Conservation (phyloP, 53 echinoderm and acorn worm genomes). For the Hippasteria phrygiana region DNA sequence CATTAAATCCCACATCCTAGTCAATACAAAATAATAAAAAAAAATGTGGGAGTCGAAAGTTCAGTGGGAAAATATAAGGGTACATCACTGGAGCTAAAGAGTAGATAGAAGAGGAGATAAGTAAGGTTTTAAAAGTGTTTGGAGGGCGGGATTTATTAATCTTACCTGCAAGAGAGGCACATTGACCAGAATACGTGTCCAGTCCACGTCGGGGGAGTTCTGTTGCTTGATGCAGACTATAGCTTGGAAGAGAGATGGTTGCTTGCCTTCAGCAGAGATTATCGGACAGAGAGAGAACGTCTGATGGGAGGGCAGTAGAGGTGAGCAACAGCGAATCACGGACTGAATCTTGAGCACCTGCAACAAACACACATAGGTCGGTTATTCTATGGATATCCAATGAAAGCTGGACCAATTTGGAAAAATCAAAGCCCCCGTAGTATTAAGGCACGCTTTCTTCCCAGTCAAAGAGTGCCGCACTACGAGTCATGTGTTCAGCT, state of each 20-base stretch:
- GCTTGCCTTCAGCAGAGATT: background rate
- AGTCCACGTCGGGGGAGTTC: background rate
- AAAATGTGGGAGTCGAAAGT: no score
- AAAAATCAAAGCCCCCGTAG: no score
- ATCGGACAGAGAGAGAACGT: conserved; percentile 7
- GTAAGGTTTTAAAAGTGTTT: no score
- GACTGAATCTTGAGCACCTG: conserved; percentile 4
- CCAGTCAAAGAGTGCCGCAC: no score
- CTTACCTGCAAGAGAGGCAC: background rate
- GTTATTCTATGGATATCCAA: no score
- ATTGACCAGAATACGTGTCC: background rate
- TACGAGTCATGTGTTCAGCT: no score
- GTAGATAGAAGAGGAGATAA: background rate
- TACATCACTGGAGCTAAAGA: background rate
- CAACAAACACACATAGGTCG: background rate
- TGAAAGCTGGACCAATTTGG: no score
- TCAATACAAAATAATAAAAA: no score
- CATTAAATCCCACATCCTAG: background rate
- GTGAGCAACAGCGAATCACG: conserved; percentile 37
- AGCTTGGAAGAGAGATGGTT: conserved; percentile 15
- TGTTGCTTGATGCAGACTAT: conserved; percentile 31
- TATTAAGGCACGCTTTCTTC: no score
- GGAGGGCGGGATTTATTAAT: background rate
- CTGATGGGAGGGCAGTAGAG: background rate
- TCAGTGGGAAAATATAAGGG: no score